Percentiles rank a stretch among this genome's conserved stretches.
Evolutionary conservation across 2,113 vertebrate genomes (phyloP).

Genomic region (Chinchilla lanigera): DNA sequence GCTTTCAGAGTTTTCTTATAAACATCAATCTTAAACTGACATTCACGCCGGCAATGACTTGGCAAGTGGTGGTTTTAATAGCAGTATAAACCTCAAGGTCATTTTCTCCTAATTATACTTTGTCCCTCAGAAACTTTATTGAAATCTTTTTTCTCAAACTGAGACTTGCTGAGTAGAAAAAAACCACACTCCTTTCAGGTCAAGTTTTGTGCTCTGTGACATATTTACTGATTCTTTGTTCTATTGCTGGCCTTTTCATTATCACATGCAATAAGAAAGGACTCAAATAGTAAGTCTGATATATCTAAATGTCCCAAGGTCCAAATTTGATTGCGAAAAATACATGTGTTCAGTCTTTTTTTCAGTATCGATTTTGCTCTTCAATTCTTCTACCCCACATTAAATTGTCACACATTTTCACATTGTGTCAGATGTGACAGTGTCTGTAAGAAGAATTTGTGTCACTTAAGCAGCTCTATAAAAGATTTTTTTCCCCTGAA

Average conservation of each 20-base stretch:
- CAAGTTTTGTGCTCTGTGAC: constrained; percentile 60
- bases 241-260: constrained; percentile 66
- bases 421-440: constrained; percentile 35
- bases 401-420: constrained; percentile 48
- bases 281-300: constrained; percentile 63
- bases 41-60: constrained; percentile 70
- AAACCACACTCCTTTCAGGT: background rate
- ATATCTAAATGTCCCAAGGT: constrained; percentile 56
- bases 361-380: constrained; percentile 60
- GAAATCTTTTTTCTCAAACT: constrained; percentile 69
- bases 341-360: background rate
- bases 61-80: constrained; percentile 78
- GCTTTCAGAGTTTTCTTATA: constrained; percentile 79
- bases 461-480: constrained; percentile 49
- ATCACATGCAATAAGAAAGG: constrained; percentile 45
- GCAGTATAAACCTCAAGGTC: constrained; percentile 81
- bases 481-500: constrained; percentile 50
- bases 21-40: constrained; percentile 82
- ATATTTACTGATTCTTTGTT: constrained; percentile 63
- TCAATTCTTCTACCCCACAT: background rate
- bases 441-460: constrained; percentile 47
- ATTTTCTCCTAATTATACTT: constrained; percentile 83
- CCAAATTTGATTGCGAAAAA: constrained; percentile 43
- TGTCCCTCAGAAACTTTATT: constrained; percentile 75
- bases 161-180: constrained; percentile 22